Conservation (phyloP, 2,888 invertebrate genomes). For the Troglohyphantes excavatus region DNA sequence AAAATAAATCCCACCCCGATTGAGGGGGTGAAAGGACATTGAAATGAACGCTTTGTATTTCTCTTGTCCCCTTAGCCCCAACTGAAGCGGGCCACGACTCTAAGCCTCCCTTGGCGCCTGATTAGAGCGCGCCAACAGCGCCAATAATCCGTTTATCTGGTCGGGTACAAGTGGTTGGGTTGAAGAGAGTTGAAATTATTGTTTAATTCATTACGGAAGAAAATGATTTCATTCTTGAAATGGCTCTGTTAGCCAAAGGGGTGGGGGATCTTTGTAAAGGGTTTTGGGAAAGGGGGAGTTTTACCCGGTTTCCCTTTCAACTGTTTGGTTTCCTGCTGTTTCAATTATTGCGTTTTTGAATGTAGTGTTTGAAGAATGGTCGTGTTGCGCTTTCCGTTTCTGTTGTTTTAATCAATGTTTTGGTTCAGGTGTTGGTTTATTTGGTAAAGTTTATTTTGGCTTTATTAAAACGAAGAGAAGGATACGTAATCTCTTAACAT, state of each 20-base stretch:
- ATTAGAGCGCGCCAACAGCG: slow-evolving; percentile 63
- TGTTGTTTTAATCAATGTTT: neutral
- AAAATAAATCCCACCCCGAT: slow-evolving; percentile 71
- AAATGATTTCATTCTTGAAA: slow-evolving; percentile 50
- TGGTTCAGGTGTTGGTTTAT: neutral
- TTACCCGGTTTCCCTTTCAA: slow-evolving; percentile 1
- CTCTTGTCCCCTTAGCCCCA: slow-evolving; percentile 51
- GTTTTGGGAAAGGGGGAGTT: neutral
- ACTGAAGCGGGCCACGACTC: slow-evolving; percentile 53
- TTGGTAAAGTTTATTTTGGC: neutral
- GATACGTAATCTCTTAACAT: too few relatives aligned
- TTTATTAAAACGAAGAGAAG: too few relatives aligned
- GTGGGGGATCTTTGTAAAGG: slow-evolving; percentile 12
- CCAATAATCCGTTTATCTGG: slow-evolving; percentile 75
- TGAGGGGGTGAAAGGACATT: slow-evolving; percentile 57
- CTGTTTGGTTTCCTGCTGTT: slow-evolving; percentile 6
- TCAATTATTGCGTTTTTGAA: slow-evolving; percentile 5
- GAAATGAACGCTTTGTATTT: slow-evolving; percentile 57
- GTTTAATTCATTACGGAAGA: slow-evolving; percentile 67
- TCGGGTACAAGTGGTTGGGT: slow-evolving; percentile 61
- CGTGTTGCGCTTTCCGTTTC: neutral
- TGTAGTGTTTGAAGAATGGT: neutral
- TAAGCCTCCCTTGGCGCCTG: slow-evolving; percentile 61
- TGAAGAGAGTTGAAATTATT: slow-evolving; percentile 42
- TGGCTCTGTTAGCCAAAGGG: neutral